These are phyloP conservation scores for Dolichotis patagonum DNA, from an alignment of 2,113 vertebrate genomes.

Conservation along the genomic window DNA sequence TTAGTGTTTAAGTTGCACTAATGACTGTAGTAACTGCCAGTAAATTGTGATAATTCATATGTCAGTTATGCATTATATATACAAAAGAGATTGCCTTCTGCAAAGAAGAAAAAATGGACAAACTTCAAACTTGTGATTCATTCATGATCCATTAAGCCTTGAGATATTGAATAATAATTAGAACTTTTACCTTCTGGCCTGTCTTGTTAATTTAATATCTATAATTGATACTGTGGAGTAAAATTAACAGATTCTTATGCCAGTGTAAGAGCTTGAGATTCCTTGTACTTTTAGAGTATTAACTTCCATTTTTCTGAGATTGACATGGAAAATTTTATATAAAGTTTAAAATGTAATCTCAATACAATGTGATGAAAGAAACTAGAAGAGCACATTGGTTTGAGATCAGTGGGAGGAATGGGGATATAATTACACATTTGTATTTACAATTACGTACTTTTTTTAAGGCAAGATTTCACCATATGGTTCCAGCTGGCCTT, in stretches of 20 bases:
- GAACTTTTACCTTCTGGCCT: neutral
- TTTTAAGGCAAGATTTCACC: too few species aligned
- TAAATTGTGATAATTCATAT: neutral
- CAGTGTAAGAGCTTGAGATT: neutral
- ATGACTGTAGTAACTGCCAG: neutral
- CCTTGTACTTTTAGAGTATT: conserved; percentile 24
- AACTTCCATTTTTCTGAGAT: neutral
- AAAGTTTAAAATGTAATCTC: neutral
- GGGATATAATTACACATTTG: neutral
- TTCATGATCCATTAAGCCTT: neutral
- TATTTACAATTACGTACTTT: neutral
- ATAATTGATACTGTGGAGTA: neutral
- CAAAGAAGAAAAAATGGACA: neutral
- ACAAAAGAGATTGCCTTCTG: neutral
- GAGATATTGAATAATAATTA: conserved; percentile 12
- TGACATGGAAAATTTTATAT: neutral
- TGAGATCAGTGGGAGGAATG: neutral
- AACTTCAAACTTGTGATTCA: conserved; percentile 8
- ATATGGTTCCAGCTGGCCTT: too few species aligned
- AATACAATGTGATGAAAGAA: neutral
- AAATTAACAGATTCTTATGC: neutral
- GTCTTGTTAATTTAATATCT: neutral
- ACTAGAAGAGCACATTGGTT: neutral
- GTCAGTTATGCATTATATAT: neutral
- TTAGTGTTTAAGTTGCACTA: neutral